Conservation (phyloP, 2,797 vertebrate genomes). For the Leptodactylus fallax region DNA sequence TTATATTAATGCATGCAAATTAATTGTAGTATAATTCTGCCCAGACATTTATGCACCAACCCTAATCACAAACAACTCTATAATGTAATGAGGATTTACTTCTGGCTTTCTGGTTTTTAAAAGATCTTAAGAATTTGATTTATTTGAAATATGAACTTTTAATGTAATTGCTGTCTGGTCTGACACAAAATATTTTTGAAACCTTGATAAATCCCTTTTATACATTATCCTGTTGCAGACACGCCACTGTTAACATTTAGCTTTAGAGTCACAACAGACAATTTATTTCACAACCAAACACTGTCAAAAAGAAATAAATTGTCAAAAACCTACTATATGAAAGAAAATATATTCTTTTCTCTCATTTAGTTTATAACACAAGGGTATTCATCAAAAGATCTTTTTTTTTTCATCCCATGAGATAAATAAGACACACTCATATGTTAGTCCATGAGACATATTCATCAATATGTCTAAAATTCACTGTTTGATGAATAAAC, state of each 20-base stretch:
- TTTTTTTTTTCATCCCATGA: conserved; percentile 15
- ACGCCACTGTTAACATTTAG: background rate
- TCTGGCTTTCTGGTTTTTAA: background rate
- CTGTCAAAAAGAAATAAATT: conserved; percentile 13
- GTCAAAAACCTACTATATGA: conserved; percentile 3
- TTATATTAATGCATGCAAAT: too few species aligned
- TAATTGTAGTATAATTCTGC: too few species aligned
- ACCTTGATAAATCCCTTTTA: conserved; percentile 20
- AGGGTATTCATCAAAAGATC: conserved; percentile 40
- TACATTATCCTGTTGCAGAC: background rate
- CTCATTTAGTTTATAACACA: conserved; percentile 5
- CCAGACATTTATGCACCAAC: background rate
- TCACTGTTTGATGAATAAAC: conserved; percentile 39
- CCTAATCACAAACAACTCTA: background rate
- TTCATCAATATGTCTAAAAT: conserved; percentile 52
- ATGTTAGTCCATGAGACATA: conserved; percentile 18
- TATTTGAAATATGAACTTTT: background rate
- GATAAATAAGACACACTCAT: conserved; percentile 35
- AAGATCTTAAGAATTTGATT: background rate
- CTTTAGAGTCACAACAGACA: conserved; percentile 8
- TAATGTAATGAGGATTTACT: background rate
- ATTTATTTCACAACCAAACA: conserved; percentile 9
- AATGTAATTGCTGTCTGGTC: background rate
- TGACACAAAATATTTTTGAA: background rate
- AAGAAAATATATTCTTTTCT: conserved; percentile 11